These are phyloP conservation scores for Brachypterus glaber DNA, from an alignment of 2,888 invertebrate genomes.

Conservation along the genomic window DNA sequence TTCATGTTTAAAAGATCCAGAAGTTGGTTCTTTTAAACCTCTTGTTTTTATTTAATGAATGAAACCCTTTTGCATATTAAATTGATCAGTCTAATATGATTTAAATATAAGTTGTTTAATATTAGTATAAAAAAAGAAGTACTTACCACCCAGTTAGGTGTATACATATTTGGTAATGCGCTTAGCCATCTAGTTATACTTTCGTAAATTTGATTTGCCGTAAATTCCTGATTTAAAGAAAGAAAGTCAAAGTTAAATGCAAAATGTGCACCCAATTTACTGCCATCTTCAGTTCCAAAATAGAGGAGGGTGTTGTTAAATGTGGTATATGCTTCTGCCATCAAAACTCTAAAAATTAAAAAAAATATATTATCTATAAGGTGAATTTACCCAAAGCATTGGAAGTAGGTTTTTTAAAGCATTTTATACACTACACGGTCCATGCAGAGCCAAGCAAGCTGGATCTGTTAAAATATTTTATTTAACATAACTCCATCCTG, in stretches of 20 bases:
- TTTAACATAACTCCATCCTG: no score
- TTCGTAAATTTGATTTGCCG: slow-evolving; percentile 50
- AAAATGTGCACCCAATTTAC: slow-evolving; percentile 53
- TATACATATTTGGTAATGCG: slow-evolving; percentile 50
- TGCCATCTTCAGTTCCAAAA: slow-evolving; percentile 48
- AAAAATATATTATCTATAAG: neutral
- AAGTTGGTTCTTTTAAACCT: no score
- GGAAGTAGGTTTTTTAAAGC: no score
- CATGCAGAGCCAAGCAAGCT: no score
- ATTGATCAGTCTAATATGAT: no score
- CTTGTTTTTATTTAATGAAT: no score
- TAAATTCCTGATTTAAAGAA: slow-evolving; percentile 47
- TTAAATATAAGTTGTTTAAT: no score
- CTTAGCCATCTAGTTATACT: slow-evolving; percentile 54
- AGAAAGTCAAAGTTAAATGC: slow-evolving; percentile 68
- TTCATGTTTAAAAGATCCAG: no score
- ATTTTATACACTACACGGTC: no score
- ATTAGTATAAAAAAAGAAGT: neutral
- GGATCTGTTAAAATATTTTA: no score
- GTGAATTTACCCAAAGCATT: no score
- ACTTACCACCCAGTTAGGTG: slow-evolving; percentile 70
- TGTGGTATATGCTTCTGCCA: slow-evolving; percentile 64
- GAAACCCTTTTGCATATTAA: no score
- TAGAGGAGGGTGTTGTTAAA: slow-evolving; percentile 53
- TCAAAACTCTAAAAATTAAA: slow-evolving; percentile 51